Percentiles rank a stretch among this genome's conserved stretches.
Evolutionary conservation across 2,797 vertebrate genomes (phyloP).

Genomic region (Platalea minor): DNA sequence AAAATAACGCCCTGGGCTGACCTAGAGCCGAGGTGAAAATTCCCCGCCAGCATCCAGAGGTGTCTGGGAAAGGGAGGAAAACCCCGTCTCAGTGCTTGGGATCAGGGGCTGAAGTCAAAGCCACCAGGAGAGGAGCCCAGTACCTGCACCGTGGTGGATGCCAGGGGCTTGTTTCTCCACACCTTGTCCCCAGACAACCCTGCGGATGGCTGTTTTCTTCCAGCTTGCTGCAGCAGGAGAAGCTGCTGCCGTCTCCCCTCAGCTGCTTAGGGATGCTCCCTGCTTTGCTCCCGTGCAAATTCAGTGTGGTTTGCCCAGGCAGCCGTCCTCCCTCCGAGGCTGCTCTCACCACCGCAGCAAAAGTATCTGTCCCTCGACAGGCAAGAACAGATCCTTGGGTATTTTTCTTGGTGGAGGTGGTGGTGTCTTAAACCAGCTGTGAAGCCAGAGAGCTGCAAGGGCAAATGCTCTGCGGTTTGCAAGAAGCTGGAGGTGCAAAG

Average conservation of each 20-base stretch:
- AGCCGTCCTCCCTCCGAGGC: background rate
- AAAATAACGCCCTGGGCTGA: background rate
- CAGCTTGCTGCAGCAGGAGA: background rate
- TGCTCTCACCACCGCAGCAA: background rate
- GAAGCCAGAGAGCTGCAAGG: background rate
- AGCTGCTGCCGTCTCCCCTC: rapidly evolving
- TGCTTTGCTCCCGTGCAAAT: background rate
- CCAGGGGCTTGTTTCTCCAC: background rate
- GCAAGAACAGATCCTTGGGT: background rate
- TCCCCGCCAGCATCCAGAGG: background rate
- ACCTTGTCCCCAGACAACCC: background rate
- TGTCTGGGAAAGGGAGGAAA: background rate
- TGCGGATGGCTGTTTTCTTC: background rate
- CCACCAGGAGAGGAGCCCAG: background rate
- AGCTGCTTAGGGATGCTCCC: background rate
- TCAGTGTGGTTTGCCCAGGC: background rate
- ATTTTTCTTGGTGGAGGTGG: background rate
- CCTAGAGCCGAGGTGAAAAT: background rate
- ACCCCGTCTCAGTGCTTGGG: background rate
- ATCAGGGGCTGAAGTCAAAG: background rate
- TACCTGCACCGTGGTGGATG: rapidly evolving
- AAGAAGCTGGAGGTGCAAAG: background rate
- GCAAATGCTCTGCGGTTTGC: background rate
- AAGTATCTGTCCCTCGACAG: background rate
- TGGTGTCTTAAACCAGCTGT: background rate